phyloP scores from a whole-genome alignment of 1,140 invertebrate genomes.

The Eciton burchellii region DNA sequence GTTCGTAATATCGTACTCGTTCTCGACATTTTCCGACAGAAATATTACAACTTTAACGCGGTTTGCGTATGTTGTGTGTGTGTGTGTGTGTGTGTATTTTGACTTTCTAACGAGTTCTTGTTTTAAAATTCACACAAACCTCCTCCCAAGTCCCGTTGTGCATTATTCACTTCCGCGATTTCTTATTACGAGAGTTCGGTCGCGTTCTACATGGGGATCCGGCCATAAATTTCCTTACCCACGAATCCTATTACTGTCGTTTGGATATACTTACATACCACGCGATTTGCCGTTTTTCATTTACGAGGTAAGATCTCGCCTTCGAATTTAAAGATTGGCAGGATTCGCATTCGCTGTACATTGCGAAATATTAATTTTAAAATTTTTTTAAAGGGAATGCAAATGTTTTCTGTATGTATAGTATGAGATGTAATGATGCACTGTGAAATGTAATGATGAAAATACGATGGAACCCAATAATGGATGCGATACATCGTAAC shows the following conservation, averaged over 20 bases:
- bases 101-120: slow-evolving; percentile 34
- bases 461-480: no score
- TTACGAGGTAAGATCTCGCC: not conserved
- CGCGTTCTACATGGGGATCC: slow-evolving; percentile 40
- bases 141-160: slow-evolving; percentile 35
- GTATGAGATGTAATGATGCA: no score
- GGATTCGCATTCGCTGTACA: not conserved
- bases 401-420: no score
- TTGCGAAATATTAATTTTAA: not conserved
- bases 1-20: not conserved
- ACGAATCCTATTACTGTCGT: slow-evolving; percentile 45
- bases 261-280: slow-evolving; percentile 43
- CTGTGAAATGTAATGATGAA: no score
- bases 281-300: slow-evolving; percentile 35
- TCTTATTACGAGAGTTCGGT: slow-evolving; percentile 51
- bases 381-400: not conserved
- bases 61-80: no score
- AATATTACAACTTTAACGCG: slow-evolving; percentile 29
- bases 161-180: slow-evolving; percentile 53
- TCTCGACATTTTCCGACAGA: not conserved
- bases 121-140: slow-evolving; percentile 43
- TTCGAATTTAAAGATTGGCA: slow-evolving; percentile 9
- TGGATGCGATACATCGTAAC: no score
- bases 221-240: slow-evolving; percentile 39
- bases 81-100: no score